These are phyloP conservation scores for Rotaria magnacalcarata DNA, from an alignment of 2,888 invertebrate genomes.

Conservation along the genomic window DNA sequence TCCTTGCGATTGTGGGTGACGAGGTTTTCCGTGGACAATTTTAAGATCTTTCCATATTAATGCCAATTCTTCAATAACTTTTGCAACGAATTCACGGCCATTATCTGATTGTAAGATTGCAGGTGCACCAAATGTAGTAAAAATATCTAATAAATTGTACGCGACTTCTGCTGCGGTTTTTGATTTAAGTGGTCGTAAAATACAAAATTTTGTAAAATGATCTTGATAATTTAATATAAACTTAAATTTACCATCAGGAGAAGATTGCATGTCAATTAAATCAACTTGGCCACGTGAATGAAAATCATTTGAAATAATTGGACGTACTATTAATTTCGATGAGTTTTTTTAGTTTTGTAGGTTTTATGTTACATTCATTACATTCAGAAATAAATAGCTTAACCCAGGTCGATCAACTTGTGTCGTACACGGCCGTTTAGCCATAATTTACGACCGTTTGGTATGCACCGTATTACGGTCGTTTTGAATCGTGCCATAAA, in stretches of 20 bases:
- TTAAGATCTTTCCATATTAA: constrained; percentile 20
- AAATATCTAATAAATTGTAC: constrained; percentile 42
- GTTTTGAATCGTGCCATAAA: too few relatives aligned
- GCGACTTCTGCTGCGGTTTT: constrained; percentile 47
- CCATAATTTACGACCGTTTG: too few relatives aligned
- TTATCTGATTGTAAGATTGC: constrained; percentile 39
- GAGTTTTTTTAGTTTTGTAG: not conserved
- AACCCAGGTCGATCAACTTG: too few relatives aligned
- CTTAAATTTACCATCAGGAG: constrained; percentile 48
- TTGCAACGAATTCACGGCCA: constrained; percentile 37
- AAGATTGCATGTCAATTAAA: constrained; percentile 49
- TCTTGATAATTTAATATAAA: constrained; percentile 50
- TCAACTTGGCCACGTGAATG: constrained; percentile 48
- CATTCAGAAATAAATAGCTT: not conserved
- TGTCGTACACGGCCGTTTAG: too few relatives aligned
- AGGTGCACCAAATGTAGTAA: constrained; percentile 45
- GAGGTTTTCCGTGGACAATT: constrained; percentile 33
- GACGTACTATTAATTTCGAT: constrained; percentile 12
- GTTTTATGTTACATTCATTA: not conserved
- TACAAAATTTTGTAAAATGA: constrained; percentile 47
- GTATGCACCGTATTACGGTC: too few relatives aligned
- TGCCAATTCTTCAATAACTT: constrained; percentile 21
- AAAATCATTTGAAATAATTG: constrained; percentile 16
- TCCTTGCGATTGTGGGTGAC: constrained; percentile 40
- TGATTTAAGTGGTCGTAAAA: constrained; percentile 48